Base-by-base conservation (phyloP, 2,888 invertebrate genomes). In the Cerastoderma edule region DNA sequence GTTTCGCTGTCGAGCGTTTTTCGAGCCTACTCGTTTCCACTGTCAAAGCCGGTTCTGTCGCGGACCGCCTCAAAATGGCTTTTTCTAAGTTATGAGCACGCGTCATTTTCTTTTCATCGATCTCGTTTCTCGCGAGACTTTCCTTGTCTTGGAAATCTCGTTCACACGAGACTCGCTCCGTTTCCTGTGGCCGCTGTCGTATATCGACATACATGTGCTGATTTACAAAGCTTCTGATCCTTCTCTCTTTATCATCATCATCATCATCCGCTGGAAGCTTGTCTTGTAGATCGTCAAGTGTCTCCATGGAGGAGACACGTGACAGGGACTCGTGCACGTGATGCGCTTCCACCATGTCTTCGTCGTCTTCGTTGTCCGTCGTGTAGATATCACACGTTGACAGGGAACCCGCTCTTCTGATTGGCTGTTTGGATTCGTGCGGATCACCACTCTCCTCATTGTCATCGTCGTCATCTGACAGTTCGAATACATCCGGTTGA, bases 261-360 rank as follows among this genome's bases (percentile, higher is more conserved):
- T 48, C 63, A 27, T 54, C 44, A 16, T 54, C 56, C 10, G 22
- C 27, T 22, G 60, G 60, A 27, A 60, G 39, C 13, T 60, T 35
- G 22, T 60, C 60, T 28, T 66, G 48, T 6, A 66, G 27, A 28
- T 72, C 66, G 28, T 28, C 54, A 0, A 67, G 24, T 2, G 71
- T 67, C 28, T 70, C 78, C 46, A 69, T 39, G 6, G 75, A 72
- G 0, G 75, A 72, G 19, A 78, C 75, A 57, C 81, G 67, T 57
- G 81, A 81, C 22, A 81, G 44, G 3, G 81, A 81, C 53, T 81
- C 78, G n/a, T 75, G 72, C 48, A 81, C 81, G 73, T 73, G 75
- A 39, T 73, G 68, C 2, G 77, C 75, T 32, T 78, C 78, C 0
- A 81, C 54, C 75, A 78, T 81, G 30, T 81, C 81, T 46, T 81